Conservation (phyloP, 2,888 invertebrate species). For the Torymus auratus region DNA sequence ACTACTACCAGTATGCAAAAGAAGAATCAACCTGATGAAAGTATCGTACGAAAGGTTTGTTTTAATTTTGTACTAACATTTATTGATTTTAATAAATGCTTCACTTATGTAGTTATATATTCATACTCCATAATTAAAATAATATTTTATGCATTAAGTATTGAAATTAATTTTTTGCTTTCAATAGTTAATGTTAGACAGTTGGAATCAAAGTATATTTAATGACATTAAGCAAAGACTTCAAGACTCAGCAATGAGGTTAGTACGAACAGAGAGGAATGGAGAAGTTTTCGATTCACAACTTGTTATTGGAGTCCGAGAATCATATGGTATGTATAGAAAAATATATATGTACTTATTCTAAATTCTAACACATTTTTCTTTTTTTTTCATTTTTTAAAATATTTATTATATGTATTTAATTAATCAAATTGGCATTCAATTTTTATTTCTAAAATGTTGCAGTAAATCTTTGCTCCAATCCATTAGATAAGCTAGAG, state of each 20-base stretch:
- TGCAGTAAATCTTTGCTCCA: slow-evolving; percentile 95
- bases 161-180: slow-evolving; percentile 21
- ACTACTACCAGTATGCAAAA: slow-evolving; percentile 73
- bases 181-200: slow-evolving; percentile 94
- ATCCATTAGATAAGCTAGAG: slow-evolving; percentile 93
- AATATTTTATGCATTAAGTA: background rate
- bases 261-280: slow-evolving; percentile 97
- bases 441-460: slow-evolving; percentile 55
- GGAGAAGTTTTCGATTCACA: slow-evolving; percentile 99
- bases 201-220: slow-evolving; percentile 99
- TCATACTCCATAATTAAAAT: background rate
- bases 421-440: background rate
- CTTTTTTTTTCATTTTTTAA: background rate
- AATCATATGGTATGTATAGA: slow-evolving; percentile 88
- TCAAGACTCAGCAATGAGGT: slow-evolving; percentile 97
- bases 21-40: slow-evolving; percentile 84
- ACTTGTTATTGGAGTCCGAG: slow-evolving; percentile 97
- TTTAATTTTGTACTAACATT: background rate
- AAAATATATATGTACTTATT: slow-evolving; percentile 2
- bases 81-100: no score
- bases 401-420: background rate
- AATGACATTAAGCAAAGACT: slow-evolving; percentile 94
- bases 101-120: background rate
- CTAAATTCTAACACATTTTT: background rate
- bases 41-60: slow-evolving; percentile 88